phyloP scores from a whole-genome alignment of 2,888 invertebrate genomes.

The Luperina testacea region DNA sequence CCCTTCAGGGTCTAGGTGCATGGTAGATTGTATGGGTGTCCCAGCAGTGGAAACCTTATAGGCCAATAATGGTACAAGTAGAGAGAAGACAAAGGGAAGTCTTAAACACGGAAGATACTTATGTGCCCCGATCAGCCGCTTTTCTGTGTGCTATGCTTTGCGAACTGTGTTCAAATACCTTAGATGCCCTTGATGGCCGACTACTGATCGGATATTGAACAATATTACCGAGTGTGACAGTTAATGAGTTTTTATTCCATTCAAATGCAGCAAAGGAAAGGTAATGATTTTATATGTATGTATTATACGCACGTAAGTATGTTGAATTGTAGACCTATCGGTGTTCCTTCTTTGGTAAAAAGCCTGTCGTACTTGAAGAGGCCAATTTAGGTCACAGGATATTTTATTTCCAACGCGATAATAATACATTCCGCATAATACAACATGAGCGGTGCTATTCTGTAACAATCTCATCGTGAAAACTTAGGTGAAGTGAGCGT shows the following conservation, averaged over 20 bases:
- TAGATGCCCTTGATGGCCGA: not conserved
- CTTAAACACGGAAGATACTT: not conserved
- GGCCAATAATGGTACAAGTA: not conserved
- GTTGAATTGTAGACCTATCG: not conserved
- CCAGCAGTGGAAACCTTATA: not conserved
- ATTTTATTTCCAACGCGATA: not conserved
- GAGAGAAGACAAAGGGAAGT: not conserved
- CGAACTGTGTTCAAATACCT: not conserved
- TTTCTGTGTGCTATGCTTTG: not conserved
- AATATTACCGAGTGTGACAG: slow-evolving; percentile 2
- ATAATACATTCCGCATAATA: not conserved
- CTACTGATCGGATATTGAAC: slow-evolving; percentile 2
- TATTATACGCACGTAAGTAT: not conserved
- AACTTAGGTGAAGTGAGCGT: too few species aligned
- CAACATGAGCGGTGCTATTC: too few species aligned
- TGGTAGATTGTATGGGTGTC: not conserved
- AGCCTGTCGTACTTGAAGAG: not conserved
- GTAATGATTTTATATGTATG: not conserved
- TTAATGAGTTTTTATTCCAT: not conserved
- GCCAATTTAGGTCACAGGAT: not conserved
- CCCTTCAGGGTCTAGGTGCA: not conserved
- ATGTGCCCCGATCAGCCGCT: not conserved
- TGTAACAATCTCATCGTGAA: too few species aligned
- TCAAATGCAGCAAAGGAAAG: not conserved
- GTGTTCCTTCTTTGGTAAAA: not conserved